phyloP scores from a whole-genome alignment of 2,113 vertebrate species.

The Furnarius figulus region DNA sequence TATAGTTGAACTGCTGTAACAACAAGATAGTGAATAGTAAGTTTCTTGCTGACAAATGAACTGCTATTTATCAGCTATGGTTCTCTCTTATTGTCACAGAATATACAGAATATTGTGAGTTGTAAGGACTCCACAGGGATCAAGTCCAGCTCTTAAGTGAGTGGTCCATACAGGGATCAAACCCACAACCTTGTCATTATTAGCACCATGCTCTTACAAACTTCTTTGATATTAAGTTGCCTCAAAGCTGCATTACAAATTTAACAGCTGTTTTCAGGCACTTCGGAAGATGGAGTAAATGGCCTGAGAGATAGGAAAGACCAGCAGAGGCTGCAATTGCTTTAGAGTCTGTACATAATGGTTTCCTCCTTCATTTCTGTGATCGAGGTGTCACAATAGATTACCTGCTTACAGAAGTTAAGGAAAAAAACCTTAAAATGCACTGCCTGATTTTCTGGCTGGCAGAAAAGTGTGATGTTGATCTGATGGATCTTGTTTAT shows the following conservation, averaged over 20 bases:
- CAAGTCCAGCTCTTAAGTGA: not conserved
- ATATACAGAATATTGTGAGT: not conserved
- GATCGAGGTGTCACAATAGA: not conserved
- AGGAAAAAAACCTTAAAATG: not conserved
- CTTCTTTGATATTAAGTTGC: not conserved
- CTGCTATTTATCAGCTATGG: not conserved
- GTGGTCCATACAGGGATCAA: not conserved
- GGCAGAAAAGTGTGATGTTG: not conserved
- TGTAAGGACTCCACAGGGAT: not conserved
- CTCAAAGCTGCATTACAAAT: not conserved
- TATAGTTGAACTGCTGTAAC: not conserved
- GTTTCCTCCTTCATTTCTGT: not conserved
- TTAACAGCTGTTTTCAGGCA: not conserved
- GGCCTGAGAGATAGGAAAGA: not conserved
- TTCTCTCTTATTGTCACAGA: not conserved
- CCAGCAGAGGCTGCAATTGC: not conserved
- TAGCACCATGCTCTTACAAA: no score
- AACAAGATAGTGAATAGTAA: not conserved
- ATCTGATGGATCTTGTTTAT: not conserved
- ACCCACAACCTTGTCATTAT: not conserved
- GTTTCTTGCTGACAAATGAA: not conserved
- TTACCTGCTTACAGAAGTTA: not conserved
- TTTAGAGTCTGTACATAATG: not conserved
- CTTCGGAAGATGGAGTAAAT: not conserved
- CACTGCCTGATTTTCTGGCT: not conserved